Base-by-base conservation (phyloP, 2,888 invertebrate species). In the Acleris cristana region DNA sequence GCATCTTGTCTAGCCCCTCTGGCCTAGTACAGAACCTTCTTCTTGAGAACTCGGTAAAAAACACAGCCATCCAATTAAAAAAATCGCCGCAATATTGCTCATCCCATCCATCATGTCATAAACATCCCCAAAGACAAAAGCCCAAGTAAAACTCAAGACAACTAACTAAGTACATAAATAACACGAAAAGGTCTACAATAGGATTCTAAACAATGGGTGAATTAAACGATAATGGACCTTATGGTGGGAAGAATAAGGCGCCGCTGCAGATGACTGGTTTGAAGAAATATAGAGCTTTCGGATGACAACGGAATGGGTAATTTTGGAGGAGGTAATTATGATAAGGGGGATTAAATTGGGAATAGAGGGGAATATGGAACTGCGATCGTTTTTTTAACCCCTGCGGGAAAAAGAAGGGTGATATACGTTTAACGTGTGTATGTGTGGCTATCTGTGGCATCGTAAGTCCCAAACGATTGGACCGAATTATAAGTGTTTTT, bases 81-180 rank as follows among this genome's bases (percentile, higher is more conserved):
- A 66, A 56, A 66, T 23, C 44, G 19, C 30, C 12, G 18, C 48
- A 49, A 63, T 60, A 58, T 49, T 48, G 34, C 60, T 57, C 56
- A 40, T 51, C 26, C 19, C 54, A 66, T 67, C 54, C 48, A 49
- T 63, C 67, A 67, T 26, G 63, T 67, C 67, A 63, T 63, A 67
- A 67, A 48, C 67, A 67, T 45, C 51, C 14, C 16, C 14, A 48
- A 34, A 63, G 67, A 67, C 67, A 67, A 63, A 62, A 58, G 53
- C 14, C 49, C 49, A 44, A 66, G 66, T 66, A 66, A 66, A 62
- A 67, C 58, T 58, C 57, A 67, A 67, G 62, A 67, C 67, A 63
- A 67, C 51, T 67, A 67, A 67, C 62, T 58, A 49, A 67, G 58
- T 67, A 67, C 67, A 67, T 67, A 67, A 67, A 67, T 67, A 67